Base-by-base conservation (phyloP, 37 sponge, comb jelly and placozoan species). In the Halisarca cf. caerulea region DNA sequence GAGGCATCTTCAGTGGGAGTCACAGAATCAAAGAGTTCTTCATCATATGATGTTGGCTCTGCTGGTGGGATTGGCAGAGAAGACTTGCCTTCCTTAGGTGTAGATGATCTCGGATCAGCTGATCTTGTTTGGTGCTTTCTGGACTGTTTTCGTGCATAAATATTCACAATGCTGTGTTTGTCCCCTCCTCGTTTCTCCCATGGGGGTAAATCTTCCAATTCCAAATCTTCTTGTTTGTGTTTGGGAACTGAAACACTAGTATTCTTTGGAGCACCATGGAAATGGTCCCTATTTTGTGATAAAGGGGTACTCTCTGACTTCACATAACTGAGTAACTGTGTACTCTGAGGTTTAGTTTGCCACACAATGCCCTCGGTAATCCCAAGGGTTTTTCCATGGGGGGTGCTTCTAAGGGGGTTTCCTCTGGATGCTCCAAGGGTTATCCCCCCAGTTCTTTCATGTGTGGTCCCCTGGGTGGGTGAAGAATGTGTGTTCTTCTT, bases 141-240 rank as follows among this genome's bases (percentile, higher is more conserved):
- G 35, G 77, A 60, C 9, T 89, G 84, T 62, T 86, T 78, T 5
- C 83, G 55, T 0, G 89, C 90, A 72, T 79, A 90, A 9, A 94
- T 71, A 66, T 94, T 90, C 77, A 94, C 90, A 2, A 94, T 78
- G 73, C 94, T 94, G 55, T 75, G 70, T 0, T 15, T 15, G 69
- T 94, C 94, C 18, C 94, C 94, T 6, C 86, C 91, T 11, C 36
- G 68, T 66, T 85, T 79, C 30, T 86, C 60, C 90, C 90, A 89
- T 34, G 87, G 91, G 40, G n/a, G 69, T 35, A 66, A 5, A 5
- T 23, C 43, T 4, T 58, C 71, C n/a, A n/a, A 43, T 0, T 62
- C 36, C 64, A n/a, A 62, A 30, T 28, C 64, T 30, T 8, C 64
- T 15, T 28, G 30, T 62, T 28, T 62, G 30, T 6, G 7, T 20